Conservation (phyloP, 2,113 vertebrate genomes). For the Lagopus muta region DNA sequence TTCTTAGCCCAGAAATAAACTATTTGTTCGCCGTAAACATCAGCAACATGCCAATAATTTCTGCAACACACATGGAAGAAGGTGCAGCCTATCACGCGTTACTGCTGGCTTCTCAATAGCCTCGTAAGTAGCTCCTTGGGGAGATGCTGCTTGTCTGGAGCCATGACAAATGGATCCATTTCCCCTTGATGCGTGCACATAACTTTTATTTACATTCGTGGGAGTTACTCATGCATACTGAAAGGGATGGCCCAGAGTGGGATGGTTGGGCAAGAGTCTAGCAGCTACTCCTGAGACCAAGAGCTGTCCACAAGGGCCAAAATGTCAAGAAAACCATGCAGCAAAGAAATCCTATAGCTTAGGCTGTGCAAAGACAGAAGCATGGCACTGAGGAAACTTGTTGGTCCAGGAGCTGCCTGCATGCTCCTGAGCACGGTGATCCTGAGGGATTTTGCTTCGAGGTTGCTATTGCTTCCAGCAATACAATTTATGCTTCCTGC, state of each 20-base stretch:
- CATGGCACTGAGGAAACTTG: neutral
- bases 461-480: constrained; percentile 74
- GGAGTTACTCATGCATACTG: neutral
- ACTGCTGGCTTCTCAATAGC: constrained; percentile 40
- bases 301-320: neutral
- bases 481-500: constrained; percentile 70
- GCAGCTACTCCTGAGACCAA: neutral
- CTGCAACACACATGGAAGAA: constrained; percentile 1
- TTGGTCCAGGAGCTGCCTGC: neutral
- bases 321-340: neutral
- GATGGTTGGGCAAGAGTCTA: neutral
- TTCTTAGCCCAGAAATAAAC: constrained; percentile 71
- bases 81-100: neutral
- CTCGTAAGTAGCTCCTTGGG: constrained; percentile 36
- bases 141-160: constrained; percentile 30
- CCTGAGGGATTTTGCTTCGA: constrained; percentile 53
- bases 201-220: constrained; percentile 18
- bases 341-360: neutral
- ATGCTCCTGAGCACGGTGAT: constrained; percentile 17
- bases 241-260: neutral
- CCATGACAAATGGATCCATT: constrained; percentile 47
- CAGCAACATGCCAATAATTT: constrained; percentile 22
- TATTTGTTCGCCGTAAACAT: constrained; percentile 36
- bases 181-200: neutral
- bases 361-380: neutral